Evolutionary conservation across 2,888 invertebrate genomes (phyloP), one percentile per base, ranked within the genome.

Genomic region (Spisula solida): DNA sequence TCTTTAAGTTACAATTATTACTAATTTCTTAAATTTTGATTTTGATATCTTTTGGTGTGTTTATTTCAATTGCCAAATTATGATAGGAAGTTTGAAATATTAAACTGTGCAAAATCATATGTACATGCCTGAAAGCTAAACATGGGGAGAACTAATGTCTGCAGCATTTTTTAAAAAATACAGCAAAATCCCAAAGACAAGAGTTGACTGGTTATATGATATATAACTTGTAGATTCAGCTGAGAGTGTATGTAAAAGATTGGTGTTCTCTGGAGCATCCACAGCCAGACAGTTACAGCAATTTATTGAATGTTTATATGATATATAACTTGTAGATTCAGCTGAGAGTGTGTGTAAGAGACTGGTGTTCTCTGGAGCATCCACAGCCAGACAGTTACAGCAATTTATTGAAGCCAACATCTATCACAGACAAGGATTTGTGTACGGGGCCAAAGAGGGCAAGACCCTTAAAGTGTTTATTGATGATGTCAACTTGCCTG

Each of bases 391-490:
- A 82, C 96, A 96, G 88, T 93, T 97, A 18, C 96, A 96, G 91
- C 95, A 95, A 90, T 96, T 96, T 92, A 94, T 97, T 41, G 96
- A 96, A 85, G 93, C 96, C 14, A 96, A 96, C 93, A 96, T 96
- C 90, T 95, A 96, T 90, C 96, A 96, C 92, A 94, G 96, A 93
- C 96, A 96, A 93, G 96, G 97, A n/a, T 96, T 96, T 95, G 96
- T 96, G 47, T 96, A 96, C 93, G 97, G 97, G 29, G 96, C 96
- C 14, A 96, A 96, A 87, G 96, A 96, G 78, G 96, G 95, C 90
- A 96, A 96, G 93, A 95, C 95, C 82, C 92, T 97, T 70, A 95
- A 95, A 88, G 94, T 96, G 91, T 96, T 96, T 88, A 96, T 97
- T 83, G 96, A 97, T 92, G 97, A 97, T 92, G 92, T 97, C 85